Evolutionary conservation across 2,113 vertebrate species (phyloP).

Genomic region (Larimichthys polyactis): DNA sequence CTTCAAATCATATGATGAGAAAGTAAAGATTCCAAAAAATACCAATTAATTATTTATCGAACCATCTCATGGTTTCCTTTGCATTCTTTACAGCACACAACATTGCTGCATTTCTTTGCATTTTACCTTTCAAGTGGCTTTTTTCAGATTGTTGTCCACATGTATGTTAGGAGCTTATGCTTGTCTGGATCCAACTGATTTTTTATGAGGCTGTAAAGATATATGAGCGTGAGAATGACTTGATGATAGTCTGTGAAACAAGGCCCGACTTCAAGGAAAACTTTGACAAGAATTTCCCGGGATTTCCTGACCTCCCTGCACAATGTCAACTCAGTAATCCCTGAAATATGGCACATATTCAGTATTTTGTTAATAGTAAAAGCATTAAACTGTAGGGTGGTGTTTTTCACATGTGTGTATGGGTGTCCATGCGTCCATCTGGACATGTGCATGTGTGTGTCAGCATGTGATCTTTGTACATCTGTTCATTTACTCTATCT

Average conservation of each 20-base stretch:
- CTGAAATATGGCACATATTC: neutral
- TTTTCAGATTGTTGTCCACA: neutral
- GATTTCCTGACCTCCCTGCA: neutral
- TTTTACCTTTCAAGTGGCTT: neutral
- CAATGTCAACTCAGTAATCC: neutral
- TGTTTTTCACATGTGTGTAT: constrained; percentile 27
- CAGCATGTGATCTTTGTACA: constrained; percentile 66
- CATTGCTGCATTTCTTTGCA: no score
- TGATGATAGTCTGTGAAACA: neutral
- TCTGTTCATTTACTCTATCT: constrained; percentile 55
- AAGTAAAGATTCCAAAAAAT: no score
- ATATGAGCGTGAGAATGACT: neutral
- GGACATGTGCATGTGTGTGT: constrained; percentile 57
- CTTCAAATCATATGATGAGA: no score
- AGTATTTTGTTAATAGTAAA: neutral
- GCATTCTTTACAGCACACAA: neutral
- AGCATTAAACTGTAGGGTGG: neutral
- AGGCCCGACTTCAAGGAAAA: neutral
- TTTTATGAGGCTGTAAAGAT: constrained; percentile 1
- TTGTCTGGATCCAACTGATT: neutral
- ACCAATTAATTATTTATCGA: neutral
- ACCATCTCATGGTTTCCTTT: neutral
- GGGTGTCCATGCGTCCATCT: constrained; percentile 47
- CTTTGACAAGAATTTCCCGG: neutral
- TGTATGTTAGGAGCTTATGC: neutral